phyloP scores from a whole-genome alignment of 2,888 invertebrate genomes.

The Harpagoxenus sublaevis region DNA sequence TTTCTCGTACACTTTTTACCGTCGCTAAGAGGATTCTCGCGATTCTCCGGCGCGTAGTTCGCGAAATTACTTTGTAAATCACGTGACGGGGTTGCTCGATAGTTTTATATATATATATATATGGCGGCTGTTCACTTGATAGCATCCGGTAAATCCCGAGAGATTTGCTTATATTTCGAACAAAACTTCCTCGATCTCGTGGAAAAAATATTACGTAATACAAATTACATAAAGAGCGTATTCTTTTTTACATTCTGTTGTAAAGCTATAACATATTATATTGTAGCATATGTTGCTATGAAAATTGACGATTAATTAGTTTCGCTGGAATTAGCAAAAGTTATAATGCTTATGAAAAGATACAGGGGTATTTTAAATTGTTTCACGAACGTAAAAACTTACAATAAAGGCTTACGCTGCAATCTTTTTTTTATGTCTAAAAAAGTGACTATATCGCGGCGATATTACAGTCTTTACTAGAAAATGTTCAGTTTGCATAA shows the following conservation, averaged over 20 bases:
- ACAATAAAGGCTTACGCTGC: neutral
- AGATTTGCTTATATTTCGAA: neutral
- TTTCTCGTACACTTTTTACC: constrained; percentile 20
- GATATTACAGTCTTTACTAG: neutral
- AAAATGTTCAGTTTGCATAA: neutral
- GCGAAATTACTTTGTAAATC: constrained; percentile 1
- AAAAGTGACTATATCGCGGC: neutral
- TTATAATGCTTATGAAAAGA: neutral
- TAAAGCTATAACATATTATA: neutral
- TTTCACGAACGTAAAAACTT: neutral
- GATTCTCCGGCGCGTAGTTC: neutral
- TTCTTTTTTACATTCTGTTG: neutral
- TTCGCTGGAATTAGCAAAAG: neutral
- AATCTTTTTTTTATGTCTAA: neutral
- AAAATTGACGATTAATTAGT: neutral
- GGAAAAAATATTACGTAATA: neutral
- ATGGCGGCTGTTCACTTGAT: neutral
- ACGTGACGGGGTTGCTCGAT: neutral
- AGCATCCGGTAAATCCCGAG: neutral
- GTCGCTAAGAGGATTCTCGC: neutral
- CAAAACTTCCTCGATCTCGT: neutral
- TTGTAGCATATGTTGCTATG: neutral
- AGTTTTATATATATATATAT: too few relatives aligned
- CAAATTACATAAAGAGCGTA: neutral
- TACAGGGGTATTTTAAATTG: neutral